Evolutionary conservation across 2,888 invertebrate species (phyloP).

Genomic region (Peribatodes rhomboidaria): DNA sequence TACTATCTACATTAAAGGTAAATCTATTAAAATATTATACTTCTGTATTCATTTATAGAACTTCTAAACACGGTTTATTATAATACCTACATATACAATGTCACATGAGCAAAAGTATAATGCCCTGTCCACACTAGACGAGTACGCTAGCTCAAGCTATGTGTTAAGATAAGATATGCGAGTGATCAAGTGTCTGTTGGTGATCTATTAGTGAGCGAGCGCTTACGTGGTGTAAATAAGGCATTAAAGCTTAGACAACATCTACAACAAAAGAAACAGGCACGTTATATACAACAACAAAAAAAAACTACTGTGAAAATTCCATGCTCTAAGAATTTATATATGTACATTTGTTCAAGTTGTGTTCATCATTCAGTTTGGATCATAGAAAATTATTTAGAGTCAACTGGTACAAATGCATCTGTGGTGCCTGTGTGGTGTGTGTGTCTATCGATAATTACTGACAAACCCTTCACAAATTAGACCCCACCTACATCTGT

Average conservation of each 20-base stretch:
- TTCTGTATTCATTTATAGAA: constrained; percentile 4
- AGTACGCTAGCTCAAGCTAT: not conserved
- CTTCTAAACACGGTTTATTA: not conserved
- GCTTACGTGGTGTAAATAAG: constrained; percentile 18
- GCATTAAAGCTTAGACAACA: constrained; percentile 37
- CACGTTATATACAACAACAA: constrained; percentile 38
- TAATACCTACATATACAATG: constrained; percentile 1
- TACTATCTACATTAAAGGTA: too few relatives aligned
- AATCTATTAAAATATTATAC: not conserved
- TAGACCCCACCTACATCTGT: too few relatives aligned
- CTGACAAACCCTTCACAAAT: too few relatives aligned
- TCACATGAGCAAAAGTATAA: constrained; percentile 21
- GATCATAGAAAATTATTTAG: not conserved
- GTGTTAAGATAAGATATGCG: too few relatives aligned
- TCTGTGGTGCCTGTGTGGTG: not conserved
- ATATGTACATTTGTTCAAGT: constrained; percentile 7
- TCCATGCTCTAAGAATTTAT: constrained; percentile 23
- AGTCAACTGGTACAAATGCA: too few relatives aligned
- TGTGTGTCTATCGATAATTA: too few relatives aligned
- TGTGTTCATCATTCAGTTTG: not conserved
- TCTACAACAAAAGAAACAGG: constrained; percentile 34
- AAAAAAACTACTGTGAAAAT: constrained; percentile 19
- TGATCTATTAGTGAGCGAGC: constrained; percentile 4
- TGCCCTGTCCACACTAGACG: not conserved
- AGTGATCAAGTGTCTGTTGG: not conserved